phyloP scores from a whole-genome alignment of 2,888 invertebrate genomes.

The Lathronympha strigana region DNA sequence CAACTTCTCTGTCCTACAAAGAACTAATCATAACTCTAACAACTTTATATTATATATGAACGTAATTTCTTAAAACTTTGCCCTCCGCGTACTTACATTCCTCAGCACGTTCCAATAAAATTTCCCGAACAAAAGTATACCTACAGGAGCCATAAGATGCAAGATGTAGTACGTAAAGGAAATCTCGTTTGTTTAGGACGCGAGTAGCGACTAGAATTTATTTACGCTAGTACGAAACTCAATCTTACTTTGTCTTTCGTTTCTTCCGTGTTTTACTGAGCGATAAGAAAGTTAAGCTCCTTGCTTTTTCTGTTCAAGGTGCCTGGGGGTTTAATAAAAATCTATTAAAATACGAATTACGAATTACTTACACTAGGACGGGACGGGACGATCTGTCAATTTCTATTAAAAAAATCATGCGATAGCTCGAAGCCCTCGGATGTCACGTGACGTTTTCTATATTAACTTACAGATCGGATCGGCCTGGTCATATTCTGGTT shows the following conservation, averaged over 20 bases:
- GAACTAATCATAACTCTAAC: too few relatives aligned
- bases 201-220: constrained; percentile 30
- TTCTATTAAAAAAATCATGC: too few relatives aligned
- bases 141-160: not conserved
- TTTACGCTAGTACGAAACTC: constrained; percentile 26
- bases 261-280: constrained; percentile 18
- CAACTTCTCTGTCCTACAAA: too few relatives aligned
- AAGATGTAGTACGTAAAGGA: constrained; percentile 19
- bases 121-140: not conserved
- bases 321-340: not conserved
- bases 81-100: too few relatives aligned
- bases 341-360: too few relatives aligned
- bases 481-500: too few relatives aligned
- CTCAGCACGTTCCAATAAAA: not conserved
- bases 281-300: constrained; percentile 24
- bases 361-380: too few relatives aligned
- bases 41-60: not conserved
- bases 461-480: too few relatives aligned
- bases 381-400: too few relatives aligned
- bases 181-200: constrained; percentile 30
- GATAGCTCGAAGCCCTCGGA: too few relatives aligned
- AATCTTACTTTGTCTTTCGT: constrained; percentile 29
- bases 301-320: not conserved
- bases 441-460: too few relatives aligned
- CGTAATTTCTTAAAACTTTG: not conserved